A percentile compares a stretch with the other conserved stretches of the same genome.
Conservation (phyloP, 1,140 invertebrate species). For the Orius laevigatus region DNA sequence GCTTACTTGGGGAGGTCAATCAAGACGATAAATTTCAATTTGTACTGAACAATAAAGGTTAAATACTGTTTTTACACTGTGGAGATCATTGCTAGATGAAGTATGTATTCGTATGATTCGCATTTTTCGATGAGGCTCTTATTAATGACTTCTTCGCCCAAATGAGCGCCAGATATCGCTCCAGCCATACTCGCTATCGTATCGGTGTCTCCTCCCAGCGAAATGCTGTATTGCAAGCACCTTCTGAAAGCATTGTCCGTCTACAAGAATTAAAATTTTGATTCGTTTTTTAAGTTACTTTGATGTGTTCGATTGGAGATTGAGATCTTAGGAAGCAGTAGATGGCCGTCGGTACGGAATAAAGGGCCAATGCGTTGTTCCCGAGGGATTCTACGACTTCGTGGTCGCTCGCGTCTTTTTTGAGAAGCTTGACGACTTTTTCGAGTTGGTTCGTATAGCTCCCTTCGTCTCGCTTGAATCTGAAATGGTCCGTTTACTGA, state of each 20-base stretch:
- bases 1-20: constrained; percentile 45
- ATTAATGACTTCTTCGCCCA: constrained; percentile 44
- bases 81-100: constrained; percentile 28
- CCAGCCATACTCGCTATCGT: constrained; percentile 67
- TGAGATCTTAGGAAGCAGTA: constrained; percentile 50
- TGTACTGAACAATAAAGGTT: no score
- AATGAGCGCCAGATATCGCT: constrained; percentile 54
- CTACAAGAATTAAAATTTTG: constrained; percentile 22
- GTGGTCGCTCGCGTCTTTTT: constrained; percentile 26
- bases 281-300: constrained; percentile 33
- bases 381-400: constrained; percentile 41
- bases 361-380: constrained; percentile 41
- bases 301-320: constrained; percentile 35
- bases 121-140: constrained; percentile 39
- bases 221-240: constrained; percentile 51
- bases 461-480: constrained; percentile 15
- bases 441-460: constrained; percentile 33
- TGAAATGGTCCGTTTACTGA: no score
- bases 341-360: constrained; percentile 61
- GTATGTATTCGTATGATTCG: constrained; percentile 39
- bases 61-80: neutral
- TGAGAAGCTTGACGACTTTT: constrained; percentile 29
- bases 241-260: constrained; percentile 41
- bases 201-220: constrained; percentile 62
- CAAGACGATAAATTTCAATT: no score